A percentile compares a stretch with the other conserved stretches of the same genome.
Evolutionary conservation across 2,797 vertebrate genomes (phyloP).

Genomic region (Lithobates pipiens): DNA sequence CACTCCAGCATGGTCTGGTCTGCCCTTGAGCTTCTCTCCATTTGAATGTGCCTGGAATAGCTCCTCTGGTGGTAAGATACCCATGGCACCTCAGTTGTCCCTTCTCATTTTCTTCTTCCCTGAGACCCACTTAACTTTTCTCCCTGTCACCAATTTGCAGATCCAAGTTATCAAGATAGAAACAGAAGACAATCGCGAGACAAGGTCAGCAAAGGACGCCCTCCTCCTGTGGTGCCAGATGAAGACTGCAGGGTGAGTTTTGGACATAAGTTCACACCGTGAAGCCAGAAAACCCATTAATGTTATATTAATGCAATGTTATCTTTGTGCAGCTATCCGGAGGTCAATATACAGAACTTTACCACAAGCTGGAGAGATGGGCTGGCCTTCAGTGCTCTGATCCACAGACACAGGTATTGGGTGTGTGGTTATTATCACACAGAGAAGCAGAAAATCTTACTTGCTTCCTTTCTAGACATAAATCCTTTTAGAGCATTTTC

Average conservation of each 20-base stretch:
- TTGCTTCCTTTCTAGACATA: too few species aligned
- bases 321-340: constrained; percentile 80
- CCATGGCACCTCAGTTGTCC: not conserved
- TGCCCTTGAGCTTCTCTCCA: not conserved
- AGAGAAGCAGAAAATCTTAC: too few species aligned
- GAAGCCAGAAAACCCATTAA: not conserved
- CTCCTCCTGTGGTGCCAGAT: constrained; percentile 97
- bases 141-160: constrained; percentile 67
- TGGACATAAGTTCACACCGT: not conserved
- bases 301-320: not conserved
- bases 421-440: too few species aligned
- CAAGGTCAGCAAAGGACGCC: constrained; percentile 92
- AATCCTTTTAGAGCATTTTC: too few species aligned
- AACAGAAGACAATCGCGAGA: constrained; percentile 95
- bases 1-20: not conserved
- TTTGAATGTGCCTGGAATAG: not conserved
- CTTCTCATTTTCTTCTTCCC: not conserved
- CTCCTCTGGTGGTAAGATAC: not conserved
- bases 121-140: not conserved
- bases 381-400: constrained; percentile 94
- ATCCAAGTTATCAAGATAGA: constrained; percentile 97
- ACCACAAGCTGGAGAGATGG: constrained; percentile 96
- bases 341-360: constrained; percentile 97
- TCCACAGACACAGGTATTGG: constrained; percentile 90
- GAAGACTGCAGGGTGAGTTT: constrained; percentile 93